These are phyloP conservation scores for Tetramorium bicarinatum DNA, from an alignment of 2,888 invertebrate genomes.

Conservation along the genomic window DNA sequence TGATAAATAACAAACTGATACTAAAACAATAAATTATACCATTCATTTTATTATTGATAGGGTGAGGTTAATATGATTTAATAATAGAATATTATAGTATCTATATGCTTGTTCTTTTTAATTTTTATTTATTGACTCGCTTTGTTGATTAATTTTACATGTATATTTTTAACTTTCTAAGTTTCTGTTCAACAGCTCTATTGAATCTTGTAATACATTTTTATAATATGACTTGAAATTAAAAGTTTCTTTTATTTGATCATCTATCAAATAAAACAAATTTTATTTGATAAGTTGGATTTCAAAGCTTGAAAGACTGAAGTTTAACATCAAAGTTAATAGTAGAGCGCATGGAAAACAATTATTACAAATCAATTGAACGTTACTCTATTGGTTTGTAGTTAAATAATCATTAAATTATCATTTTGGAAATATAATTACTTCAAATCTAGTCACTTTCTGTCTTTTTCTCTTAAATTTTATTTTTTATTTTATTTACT, in stretches of 20 bases:
- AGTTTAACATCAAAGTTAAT: constrained; percentile 15
- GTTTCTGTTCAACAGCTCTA: neutral
- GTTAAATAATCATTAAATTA: constrained; percentile 6
- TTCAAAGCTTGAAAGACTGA: constrained; percentile 13
- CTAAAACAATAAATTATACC: neutral
- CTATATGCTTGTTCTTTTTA: neutral
- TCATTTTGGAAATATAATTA: constrained; percentile 20
- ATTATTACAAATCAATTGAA: constrained; percentile 5
- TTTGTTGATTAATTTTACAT: neutral
- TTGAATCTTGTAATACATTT: neutral
- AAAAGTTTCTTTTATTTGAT: neutral
- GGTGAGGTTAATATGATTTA: neutral
- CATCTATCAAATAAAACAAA: neutral
- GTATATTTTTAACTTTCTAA: neutral
- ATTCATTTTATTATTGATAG: constrained; percentile 1
- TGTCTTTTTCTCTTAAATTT: constrained; percentile 2
- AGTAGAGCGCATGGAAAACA: neutral
- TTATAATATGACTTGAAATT: neutral
- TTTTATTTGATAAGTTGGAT: constrained; percentile 19
- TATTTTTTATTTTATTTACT: neutral
- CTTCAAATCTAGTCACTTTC: constrained; percentile 5
- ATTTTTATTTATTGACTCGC: neutral
- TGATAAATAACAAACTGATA: constrained; percentile 11
- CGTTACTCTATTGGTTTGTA: constrained; percentile 9
- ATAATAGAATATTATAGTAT: neutral